These are phyloP conservation scores for Dysidea cf. avara DNA, from an alignment of 37 sponge, comb jelly and placozoan genomes.

Conservation along the genomic window DNA sequence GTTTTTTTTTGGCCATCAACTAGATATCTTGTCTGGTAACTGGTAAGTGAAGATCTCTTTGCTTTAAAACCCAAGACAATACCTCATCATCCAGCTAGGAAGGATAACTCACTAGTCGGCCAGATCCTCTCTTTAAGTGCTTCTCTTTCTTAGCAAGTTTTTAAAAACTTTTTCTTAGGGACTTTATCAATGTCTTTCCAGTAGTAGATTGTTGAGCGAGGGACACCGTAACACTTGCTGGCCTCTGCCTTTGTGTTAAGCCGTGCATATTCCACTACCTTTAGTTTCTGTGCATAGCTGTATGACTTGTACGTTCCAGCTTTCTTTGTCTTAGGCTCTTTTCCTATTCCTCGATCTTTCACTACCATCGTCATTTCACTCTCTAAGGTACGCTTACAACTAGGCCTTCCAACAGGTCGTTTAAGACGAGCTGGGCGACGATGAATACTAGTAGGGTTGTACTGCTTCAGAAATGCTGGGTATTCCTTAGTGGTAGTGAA, in stretches of 20 bases:
- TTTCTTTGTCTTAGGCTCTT: no score
- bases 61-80: constrained; percentile 21
- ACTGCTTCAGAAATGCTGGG: no score
- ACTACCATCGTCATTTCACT: no score
- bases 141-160: neutral
- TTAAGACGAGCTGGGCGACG: no score
- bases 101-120: constrained; percentile 7
- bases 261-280: constrained; percentile 17
- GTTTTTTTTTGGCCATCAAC: constrained; percentile 2
- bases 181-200: constrained; percentile 12
- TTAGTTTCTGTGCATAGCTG: neutral
- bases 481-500: no score
- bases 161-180: no score
- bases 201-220: neutral
- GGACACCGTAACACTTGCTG: neutral
- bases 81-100: constrained; percentile 1
- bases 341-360: no score
- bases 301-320: no score
- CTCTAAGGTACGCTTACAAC: no score
- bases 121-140: neutral
- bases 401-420: no score
- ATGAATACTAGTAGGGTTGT: no score
- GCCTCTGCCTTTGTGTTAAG: neutral
- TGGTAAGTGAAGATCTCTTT: constrained; percentile 22
- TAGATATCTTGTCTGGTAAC: constrained; percentile 3